Conservation (phyloP, 2,113 vertebrate genomes). For the Mesembrinibis cayennensis region DNA sequence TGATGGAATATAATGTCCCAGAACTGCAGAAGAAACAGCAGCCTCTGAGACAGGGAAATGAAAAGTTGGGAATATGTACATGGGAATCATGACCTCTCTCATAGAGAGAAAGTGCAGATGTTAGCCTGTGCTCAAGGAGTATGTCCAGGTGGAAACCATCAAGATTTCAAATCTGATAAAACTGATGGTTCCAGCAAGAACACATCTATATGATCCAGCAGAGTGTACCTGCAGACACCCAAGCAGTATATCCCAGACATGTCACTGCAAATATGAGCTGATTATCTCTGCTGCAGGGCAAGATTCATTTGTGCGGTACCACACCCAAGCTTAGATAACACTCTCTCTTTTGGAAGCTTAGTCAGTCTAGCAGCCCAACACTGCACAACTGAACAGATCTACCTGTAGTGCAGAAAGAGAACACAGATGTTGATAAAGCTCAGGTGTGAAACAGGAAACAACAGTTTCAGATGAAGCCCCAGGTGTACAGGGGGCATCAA, state of each 20-base stretch:
- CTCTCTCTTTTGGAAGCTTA: background rate
- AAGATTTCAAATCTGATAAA: background rate
- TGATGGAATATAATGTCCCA: background rate
- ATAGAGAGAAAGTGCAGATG: background rate
- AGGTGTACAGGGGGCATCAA: background rate
- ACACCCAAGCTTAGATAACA: background rate
- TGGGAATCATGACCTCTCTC: background rate
- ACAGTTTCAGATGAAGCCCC: background rate
- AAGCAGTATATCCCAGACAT: background rate
- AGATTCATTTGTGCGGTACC: background rate
- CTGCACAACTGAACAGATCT: background rate
- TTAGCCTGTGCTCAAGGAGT: background rate
- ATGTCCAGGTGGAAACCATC: background rate
- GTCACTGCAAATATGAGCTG: background rate
- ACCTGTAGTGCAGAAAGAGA: background rate
- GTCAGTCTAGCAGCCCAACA: background rate
- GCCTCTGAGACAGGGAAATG: background rate
- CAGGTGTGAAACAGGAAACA: background rate
- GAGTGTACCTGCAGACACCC: background rate
- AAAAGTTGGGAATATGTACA: background rate
- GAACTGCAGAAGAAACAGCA: background rate
- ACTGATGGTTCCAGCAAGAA: background rate
- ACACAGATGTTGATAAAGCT: background rate
- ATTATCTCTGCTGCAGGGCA: background rate
- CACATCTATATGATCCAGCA: background rate